phyloP scores from a whole-genome alignment of 2,113 vertebrate species.

The Carettochelys insculpta region DNA sequence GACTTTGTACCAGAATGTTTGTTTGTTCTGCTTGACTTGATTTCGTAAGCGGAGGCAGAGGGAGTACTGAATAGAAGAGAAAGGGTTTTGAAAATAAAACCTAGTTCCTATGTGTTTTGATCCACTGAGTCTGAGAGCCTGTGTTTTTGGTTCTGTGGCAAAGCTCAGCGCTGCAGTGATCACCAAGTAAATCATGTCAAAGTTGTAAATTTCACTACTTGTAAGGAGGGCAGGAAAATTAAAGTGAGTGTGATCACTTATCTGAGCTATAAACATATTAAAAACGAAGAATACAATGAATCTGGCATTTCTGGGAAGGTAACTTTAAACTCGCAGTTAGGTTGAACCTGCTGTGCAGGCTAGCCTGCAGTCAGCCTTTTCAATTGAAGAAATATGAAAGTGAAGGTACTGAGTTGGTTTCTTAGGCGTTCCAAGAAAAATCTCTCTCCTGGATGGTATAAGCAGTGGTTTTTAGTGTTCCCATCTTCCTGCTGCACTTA shows the following conservation, averaged over 20 bases:
- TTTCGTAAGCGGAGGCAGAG: neutral
- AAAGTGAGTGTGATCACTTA: neutral
- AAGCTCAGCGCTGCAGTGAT: neutral
- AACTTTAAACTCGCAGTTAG: neutral
- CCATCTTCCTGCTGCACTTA: neutral
- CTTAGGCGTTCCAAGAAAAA: neutral
- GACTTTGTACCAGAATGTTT: neutral
- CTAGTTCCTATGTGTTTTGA: neutral
- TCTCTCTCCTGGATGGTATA: neutral
- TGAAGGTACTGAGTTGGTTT: neutral
- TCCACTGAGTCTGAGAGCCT: neutral
- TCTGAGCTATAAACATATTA: neutral
- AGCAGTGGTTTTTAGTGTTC: neutral
- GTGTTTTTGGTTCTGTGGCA: constrained; percentile 6
- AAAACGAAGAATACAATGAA: neutral
- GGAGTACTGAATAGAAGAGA: neutral
- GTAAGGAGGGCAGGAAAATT: neutral
- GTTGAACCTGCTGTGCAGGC: accelerated
- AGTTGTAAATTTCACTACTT: neutral
- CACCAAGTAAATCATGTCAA: constrained; percentile 11
- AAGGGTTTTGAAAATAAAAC: neutral
- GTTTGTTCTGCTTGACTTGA: neutral
- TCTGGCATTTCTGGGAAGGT: neutral
- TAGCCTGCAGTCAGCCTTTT: neutral
- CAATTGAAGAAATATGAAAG: neutral